Conservation (phyloP, 1,140 invertebrate species). For the Coptotermes formosanus region DNA sequence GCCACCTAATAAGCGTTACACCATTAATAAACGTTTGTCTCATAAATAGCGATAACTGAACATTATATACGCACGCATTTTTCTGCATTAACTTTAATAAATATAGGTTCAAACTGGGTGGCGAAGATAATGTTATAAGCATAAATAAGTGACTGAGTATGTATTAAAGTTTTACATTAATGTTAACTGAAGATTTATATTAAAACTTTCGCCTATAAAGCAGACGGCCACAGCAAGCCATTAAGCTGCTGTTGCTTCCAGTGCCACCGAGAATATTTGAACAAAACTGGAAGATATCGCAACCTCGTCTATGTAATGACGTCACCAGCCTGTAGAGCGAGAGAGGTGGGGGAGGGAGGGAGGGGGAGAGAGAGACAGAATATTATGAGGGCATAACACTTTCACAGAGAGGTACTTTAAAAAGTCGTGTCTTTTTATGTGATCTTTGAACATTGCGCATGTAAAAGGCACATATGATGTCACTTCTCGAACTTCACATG, state of each 20-base stretch:
- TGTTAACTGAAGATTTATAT: neutral
- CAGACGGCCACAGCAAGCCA: neutral
- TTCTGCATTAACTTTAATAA: neutral
- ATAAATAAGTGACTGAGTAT: neutral
- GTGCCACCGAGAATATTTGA: neutral
- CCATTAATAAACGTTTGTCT: neutral
- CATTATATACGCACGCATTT: neutral
- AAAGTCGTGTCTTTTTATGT: no score
- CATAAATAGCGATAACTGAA: constrained; percentile 5
- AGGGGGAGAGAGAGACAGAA: neutral
- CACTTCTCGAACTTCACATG: no score
- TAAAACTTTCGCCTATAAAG: neutral
- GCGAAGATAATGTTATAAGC: neutral
- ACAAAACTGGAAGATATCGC: neutral
- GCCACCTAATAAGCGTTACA: neutral
- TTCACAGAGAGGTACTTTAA: neutral
- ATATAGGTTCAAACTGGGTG: neutral
- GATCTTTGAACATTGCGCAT: no score
- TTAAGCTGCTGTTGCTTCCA: neutral
- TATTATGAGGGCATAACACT: neutral
- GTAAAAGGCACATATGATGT: no score
- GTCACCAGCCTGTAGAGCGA: no score
- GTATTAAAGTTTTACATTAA: neutral
- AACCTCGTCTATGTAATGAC: neutral
- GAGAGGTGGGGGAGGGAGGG: no score